Evolutionary conservation across 2,797 vertebrate genomes (phyloP), one percentile per base, ranked within the genome.

Genomic region (Cygnus olor): DNA sequence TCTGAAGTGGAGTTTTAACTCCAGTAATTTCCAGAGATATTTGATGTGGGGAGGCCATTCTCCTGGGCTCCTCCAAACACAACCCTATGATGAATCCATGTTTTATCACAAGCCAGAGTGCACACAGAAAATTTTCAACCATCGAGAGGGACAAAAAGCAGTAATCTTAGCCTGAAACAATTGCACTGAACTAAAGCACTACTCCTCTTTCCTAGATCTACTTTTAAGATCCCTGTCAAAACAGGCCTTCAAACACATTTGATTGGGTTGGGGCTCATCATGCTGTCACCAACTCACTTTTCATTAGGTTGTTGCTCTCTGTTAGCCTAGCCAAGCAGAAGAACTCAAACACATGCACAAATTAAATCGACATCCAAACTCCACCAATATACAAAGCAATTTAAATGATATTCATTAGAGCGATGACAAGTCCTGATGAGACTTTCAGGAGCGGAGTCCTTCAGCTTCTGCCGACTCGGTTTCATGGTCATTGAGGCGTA

Each of bases 401-500:
- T 99, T 99, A 99, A 99, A 99, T 99, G 99, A 99, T 99, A 99
- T 99, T 99, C 99, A 99, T 99, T 99, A 99, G 99, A 99, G 98
- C 98, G 98, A 99, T 99, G 99, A 99, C 99, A 99, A 99, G 99
- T 98, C 98, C 98, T 99, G 99, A 99, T 99, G 99, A 99, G 99
- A 98, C 99, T 99, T 99, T 99, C 99, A 99, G 98, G 98, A 98
- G 97, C 98, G 94, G 96, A 98, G 98, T 98, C 98, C 98, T 98
- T 98, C 99, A 99, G 98, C 97, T 98, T 98, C 98, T 98, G 98
- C 98, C 97, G 98, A 98, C 98, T 98, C 96, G 98, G 98, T 98
- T 98, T 98, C 98, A 98, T 97, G 98, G 98, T 96, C 98, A 97
- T 73, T 98, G 98, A 98, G 98, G 98, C 98, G 95, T 97, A 98